Evolutionary conservation across 2,113 vertebrate genomes (phyloP), one percentile per base, ranked within the genome.

Genomic region (Larimichthys polyactis): DNA sequence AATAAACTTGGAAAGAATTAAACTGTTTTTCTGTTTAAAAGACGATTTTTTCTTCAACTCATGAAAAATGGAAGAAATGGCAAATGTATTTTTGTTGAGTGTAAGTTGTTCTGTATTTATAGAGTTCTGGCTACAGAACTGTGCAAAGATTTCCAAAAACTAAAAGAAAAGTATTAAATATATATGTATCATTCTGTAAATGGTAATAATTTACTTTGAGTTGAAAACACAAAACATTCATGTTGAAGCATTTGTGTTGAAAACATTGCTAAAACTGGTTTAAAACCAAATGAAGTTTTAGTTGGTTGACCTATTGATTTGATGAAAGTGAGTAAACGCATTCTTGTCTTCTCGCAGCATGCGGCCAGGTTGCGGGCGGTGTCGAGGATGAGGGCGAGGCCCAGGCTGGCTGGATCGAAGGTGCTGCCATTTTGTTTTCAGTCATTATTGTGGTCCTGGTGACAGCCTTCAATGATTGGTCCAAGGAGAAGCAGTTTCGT

Each of bases 381-480:
- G 89, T 82, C 14, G 97, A 98, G 68, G 97, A 99, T 3, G 97
- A 99, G 75, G 96, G 96, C 0, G 98, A 99, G 88, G 54, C 96
- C 0, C 96, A 99, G 91, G 96, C 98, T 0, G 98, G 98, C 79
- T 99, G 98, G 98, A 99, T 99, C 1, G 98, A 99, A 88, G 98
- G 98, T 0, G 97, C 97, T 0, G 98, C 98, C 82, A 99, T 99
- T 91, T 85, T 99, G 4, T 97, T 98, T 83, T 99, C 98, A 0
- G 98, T 99, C 77, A 96, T 97, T 89, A 97, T 99, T 0, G 98
- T 99, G 87, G 98, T 99, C 51, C 92, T 99, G 72, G 98, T 99
- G 88, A 99, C 98, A 0, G 98, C 98, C 24, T 99, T 99, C 91
- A 99, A 99, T 0, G 98, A 99, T 43, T 99, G 98, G 98, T 99